phyloP scores from a whole-genome alignment of 2,888 invertebrate genomes.

The Unio delphinus region DNA sequence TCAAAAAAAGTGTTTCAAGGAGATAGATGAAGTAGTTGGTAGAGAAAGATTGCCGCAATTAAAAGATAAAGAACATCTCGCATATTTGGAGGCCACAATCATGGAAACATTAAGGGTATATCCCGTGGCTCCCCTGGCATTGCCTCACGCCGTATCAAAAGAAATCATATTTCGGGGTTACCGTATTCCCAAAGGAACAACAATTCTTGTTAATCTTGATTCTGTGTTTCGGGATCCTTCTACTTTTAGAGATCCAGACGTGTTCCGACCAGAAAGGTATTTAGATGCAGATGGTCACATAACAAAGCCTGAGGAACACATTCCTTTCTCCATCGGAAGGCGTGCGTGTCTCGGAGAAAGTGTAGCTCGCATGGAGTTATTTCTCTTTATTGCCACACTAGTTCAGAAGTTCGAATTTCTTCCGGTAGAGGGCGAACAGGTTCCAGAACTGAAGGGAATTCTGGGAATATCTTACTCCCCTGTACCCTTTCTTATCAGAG shows the following conservation, averaged over 20 bases:
- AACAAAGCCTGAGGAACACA: constrained; percentile 19
- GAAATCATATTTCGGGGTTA: constrained; percentile 55
- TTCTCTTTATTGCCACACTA: constrained; percentile 27
- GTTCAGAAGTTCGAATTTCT: constrained; percentile 29
- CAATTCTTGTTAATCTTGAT: constrained; percentile 44
- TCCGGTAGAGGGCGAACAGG: constrained; percentile 8
- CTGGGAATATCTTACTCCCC: constrained; percentile 31
- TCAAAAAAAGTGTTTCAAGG: constrained; percentile 30
- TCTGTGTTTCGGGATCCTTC: constrained; percentile 44
- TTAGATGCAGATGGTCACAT: constrained; percentile 30
- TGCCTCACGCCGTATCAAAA: constrained; percentile 39
- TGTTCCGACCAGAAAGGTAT: constrained; percentile 56
- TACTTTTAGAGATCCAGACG: constrained; percentile 41
- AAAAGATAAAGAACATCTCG: constrained; percentile 34
- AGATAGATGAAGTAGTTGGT: constrained; percentile 65
- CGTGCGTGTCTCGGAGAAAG: background rate
- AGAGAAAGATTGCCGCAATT: constrained; percentile 31
- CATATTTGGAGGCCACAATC: constrained; percentile 56
- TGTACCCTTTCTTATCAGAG: constrained; percentile 1
- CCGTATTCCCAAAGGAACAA: constrained; percentile 54
- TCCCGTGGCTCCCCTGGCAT: constrained; percentile 42
- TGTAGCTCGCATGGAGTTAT: constrained; percentile 38
- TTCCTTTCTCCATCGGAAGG: constrained; percentile 35
- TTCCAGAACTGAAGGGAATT: constrained; percentile 22
- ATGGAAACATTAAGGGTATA: constrained; percentile 52